Conservation (phyloP, 2,113 vertebrate genomes). For the Serranochromis macrocephalus region DNA sequence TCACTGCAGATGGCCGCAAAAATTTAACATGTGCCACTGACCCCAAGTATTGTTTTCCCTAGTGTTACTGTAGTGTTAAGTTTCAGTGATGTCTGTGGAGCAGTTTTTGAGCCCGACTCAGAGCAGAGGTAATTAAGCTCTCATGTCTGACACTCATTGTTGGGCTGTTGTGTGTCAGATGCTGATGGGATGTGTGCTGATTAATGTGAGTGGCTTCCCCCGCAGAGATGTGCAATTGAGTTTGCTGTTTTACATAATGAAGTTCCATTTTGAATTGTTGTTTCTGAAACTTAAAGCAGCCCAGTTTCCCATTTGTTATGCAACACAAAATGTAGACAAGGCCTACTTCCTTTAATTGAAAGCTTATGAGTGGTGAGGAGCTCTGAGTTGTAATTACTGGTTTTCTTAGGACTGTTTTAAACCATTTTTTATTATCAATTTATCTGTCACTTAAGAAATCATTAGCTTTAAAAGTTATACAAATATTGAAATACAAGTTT, state of each 20-base stretch:
- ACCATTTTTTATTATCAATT: background rate
- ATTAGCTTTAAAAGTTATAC: background rate
- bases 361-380: background rate
- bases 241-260: conserved; percentile 22
- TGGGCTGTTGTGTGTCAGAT: background rate
- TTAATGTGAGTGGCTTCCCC: conserved; percentile 6
- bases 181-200: conserved; percentile 2
- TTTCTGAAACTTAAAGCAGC: background rate
- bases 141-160: background rate
- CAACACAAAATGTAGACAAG: background rate
- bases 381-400: background rate
- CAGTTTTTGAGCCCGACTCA: background rate
- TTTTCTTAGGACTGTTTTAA: background rate
- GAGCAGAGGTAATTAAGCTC: background rate
- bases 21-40: background rate
- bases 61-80: background rate
- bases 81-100: background rate
- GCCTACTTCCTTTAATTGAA: background rate
- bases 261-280: background rate
- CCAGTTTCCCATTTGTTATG: background rate
- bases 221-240: background rate
- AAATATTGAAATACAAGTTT: background rate
- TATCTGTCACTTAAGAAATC: background rate
- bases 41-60: background rate
- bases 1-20: background rate